Percentiles rank a stretch among this genome's conserved stretches.
phyloP scores from a whole-genome alignment of 92 coral and sea anemone genomes.

The Parazoanthus darwini region DNA sequence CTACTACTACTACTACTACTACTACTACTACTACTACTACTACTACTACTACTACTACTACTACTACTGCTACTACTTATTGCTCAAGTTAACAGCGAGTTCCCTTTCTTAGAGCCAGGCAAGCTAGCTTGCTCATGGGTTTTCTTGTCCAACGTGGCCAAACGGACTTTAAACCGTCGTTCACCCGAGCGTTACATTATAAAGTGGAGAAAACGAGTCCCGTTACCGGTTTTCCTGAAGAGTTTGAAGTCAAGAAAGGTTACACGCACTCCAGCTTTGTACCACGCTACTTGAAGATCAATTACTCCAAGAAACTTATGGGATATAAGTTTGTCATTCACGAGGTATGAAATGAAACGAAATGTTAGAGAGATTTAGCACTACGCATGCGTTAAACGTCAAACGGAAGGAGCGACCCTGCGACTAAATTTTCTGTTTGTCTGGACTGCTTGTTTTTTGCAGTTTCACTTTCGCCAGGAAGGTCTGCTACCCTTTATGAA shows the following conservation, averaged over 20 bases:
- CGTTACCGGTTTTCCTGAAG: constrained; percentile 13
- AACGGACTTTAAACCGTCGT: constrained; percentile 13
- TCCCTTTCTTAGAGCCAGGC: not conserved
- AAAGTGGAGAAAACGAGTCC: too few species aligned
- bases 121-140: constrained; percentile 3
- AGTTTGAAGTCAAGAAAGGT: constrained; percentile 28
- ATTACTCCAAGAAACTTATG: constrained; percentile 41
- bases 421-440: too few species aligned
- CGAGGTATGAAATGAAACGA: constrained; percentile 42
- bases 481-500: constrained; percentile 45
- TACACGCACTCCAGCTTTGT: constrained; percentile 53
- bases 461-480: constrained; percentile 49
- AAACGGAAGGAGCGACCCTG: too few species aligned
- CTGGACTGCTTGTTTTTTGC: not conserved
- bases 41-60: too few species aligned
- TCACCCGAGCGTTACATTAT: not conserved
- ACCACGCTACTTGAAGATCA: constrained; percentile 56
- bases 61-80: too few species aligned
- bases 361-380: not conserved
- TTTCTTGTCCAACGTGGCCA: constrained; percentile 10
- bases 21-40: too few species aligned
- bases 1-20: too few species aligned
- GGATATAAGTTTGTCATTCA: constrained; percentile 39
- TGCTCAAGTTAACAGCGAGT: not conserved
- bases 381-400: too few species aligned